Conservation (phyloP, 2,888 invertebrate species). For the Lycophotia porphyrea region DNA sequence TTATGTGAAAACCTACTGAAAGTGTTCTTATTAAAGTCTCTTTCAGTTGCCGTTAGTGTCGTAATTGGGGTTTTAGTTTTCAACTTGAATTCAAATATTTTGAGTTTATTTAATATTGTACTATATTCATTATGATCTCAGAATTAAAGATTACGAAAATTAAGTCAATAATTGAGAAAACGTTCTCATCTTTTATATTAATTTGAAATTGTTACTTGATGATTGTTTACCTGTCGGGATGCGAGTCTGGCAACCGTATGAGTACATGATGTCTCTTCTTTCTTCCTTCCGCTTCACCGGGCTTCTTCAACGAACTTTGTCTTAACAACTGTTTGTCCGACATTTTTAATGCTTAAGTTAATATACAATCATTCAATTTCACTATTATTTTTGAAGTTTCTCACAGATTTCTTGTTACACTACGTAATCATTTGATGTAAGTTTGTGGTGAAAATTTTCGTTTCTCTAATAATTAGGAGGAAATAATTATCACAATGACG, state of each 20-base stretch:
- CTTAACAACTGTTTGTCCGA: slow-evolving; percentile 79
- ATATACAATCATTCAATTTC: not conserved
- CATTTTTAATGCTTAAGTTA: slow-evolving; percentile 69
- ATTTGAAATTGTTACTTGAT: not conserved
- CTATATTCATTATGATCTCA: not conserved
- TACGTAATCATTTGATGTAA: not conserved
- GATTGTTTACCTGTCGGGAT: slow-evolving; percentile 73
- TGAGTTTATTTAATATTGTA: not conserved
- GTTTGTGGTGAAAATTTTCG: not conserved
- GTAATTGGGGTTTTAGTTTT: not conserved
- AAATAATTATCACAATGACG: not conserved
- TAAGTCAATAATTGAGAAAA: not conserved
- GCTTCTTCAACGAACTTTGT: slow-evolving; percentile 79
- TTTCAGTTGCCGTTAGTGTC: not conserved
- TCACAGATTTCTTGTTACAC: slow-evolving; percentile 4
- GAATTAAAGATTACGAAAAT: not conserved
- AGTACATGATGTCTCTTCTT: slow-evolving; percentile 80
- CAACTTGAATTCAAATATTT: not conserved
- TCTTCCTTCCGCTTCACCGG: slow-evolving; percentile 67
- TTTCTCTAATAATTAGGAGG: slow-evolving; percentile 2
- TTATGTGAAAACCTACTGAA: too few relatives aligned
- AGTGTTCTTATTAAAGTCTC: too few relatives aligned
- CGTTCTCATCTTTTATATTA: not conserved
- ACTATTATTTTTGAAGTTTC: slow-evolving; percentile 6
- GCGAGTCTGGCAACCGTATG: slow-evolving; percentile 79